Evolutionary conservation across 2,113 vertebrate species (phyloP), one percentile per base, ranked within the genome.

Genomic region (Malurus melanocephalus): DNA sequence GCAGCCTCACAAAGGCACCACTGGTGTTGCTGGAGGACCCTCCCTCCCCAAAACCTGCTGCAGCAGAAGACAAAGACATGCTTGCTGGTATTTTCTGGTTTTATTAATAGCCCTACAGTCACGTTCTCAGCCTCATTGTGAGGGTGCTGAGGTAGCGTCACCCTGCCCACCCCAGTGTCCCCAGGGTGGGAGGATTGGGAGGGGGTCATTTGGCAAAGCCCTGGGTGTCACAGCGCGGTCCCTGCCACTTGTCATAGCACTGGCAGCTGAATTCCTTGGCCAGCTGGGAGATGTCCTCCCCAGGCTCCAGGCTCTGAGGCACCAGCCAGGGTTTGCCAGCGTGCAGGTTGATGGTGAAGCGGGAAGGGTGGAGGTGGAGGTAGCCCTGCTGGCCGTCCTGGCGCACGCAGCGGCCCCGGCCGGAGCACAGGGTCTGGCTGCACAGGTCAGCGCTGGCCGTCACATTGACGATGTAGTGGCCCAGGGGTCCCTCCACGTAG

Each of bases 391-490:
- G 95, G 11, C 42, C 48, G 17, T 81, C 56, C 43, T 8, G 96
- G 69, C 98, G 98, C 77, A 97, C 94, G 13, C 99, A 99, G 86
- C 99, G 98, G 17, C 99, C 99, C 1, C 77, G 98, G n/a, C 96
- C 93, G 0, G 97, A 96, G 74, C 99, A 99, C 43, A 98, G 62
- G n/a, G 38, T 80, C 69, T 75, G 85, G 84, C 99, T 99, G 96
- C 99, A 99, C 62, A 98, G 94, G 28, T 95, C 93, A 2, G 98
- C 97, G 0, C 98, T 98, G 32, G 96, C 97, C 2, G 98, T 98
- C 77, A 99, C 98, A 1, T 99, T 99, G 61, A 99, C 90, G 3
- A 99, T 95, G 95, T 99, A 99, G 55, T 85, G 98, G 5, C 99
- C 98, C 93, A 99, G 94, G 1, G 95, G 94, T 26, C 96, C 97